Evolutionary conservation across 2,888 invertebrate genomes (phyloP).

Genomic region (Carpatolechia fugitivella): DNA sequence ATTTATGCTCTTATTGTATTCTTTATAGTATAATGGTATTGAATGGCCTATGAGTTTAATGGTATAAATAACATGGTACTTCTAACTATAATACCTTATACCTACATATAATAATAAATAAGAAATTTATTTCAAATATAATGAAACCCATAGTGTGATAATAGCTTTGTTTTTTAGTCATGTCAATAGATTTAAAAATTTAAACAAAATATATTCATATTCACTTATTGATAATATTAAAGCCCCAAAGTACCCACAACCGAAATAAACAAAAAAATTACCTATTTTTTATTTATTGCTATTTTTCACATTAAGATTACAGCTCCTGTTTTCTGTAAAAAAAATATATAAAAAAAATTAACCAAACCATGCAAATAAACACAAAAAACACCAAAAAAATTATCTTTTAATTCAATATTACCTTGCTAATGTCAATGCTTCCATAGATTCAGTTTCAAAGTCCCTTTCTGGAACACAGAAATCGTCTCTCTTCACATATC

Average conservation of each 20-base stretch:
- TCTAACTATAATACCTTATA: too few species aligned
- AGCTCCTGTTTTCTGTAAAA: constrained; percentile 70
- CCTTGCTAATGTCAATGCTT: constrained; percentile 58
- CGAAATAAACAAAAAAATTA: constrained; percentile 6
- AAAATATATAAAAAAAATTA: constrained; percentile 28
- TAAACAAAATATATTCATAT: too few species aligned
- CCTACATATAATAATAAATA: too few species aligned
- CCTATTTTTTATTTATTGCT: background rate
- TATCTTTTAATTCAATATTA: constrained; percentile 29
- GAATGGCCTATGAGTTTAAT: too few species aligned
- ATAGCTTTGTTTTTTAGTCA: too few species aligned
- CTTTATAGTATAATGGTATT: too few species aligned
- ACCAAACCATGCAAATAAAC: constrained; percentile 15
- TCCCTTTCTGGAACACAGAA: constrained; percentile 85
- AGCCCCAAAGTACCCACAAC: constrained; percentile 14
- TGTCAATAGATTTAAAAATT: too few species aligned
- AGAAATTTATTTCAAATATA: too few species aligned
- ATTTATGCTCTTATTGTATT: too few species aligned
- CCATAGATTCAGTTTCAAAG: constrained; percentile 49
- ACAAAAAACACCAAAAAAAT: constrained; percentile 7
- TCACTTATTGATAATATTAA: background rate
- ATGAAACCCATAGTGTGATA: too few species aligned
- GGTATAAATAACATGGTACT: too few species aligned
- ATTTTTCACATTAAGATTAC: constrained; percentile 33
- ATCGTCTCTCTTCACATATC: constrained; percentile 84